Evolutionary conservation across 2,888 invertebrate genomes (phyloP), one percentile per base, ranked within the genome.

Genomic region (Eupithecia inturbata): DNA sequence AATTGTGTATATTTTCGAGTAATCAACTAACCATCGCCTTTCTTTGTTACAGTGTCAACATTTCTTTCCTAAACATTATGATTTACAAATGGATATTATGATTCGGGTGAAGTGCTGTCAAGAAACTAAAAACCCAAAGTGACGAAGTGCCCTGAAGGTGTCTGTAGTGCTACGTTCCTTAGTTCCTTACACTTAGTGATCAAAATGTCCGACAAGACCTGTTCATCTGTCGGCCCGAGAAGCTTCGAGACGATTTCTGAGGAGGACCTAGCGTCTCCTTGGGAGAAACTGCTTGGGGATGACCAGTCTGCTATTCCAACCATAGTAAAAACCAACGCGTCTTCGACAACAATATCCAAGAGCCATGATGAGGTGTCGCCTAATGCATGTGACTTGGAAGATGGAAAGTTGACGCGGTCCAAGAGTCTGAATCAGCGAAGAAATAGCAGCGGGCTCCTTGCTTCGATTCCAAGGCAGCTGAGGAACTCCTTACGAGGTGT

Each of bases 51-150:
- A 94, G 94, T 94, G 94, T 92, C 94, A 94, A 93, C 93, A 93
- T 94, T 94, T 94, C 91, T 94, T 93, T 86, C 94, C 94, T 90
- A 94, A 94, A 91, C 93, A 94, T 93, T 94, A 94, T 94, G 94
- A 94, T 94, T 93, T 94, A 94, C 94, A 94, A 94, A 94, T 94
- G 94, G 94, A 94, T 94, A 94, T 94, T 94, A 94, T 93, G 93
- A 94, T 94, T 92, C 89, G 94, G 92, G 94, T 94, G 94, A 94
- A 94, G 94, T 94, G 94, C 84, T 94, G 92, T 89, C 94, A 94
- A 94, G 94, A 94, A 94, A 94, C 94, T 93, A 94, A 94, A 92
- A 94, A 94, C 85, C 94, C 94, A 89, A 94, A 94, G 94, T 94
- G 94, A 94, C 92, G 91, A 93, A 93, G 93, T 93, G 92, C 87